phyloP scores from a whole-genome alignment of 2,888 invertebrate species.

The Pyrgus malvae region DNA sequence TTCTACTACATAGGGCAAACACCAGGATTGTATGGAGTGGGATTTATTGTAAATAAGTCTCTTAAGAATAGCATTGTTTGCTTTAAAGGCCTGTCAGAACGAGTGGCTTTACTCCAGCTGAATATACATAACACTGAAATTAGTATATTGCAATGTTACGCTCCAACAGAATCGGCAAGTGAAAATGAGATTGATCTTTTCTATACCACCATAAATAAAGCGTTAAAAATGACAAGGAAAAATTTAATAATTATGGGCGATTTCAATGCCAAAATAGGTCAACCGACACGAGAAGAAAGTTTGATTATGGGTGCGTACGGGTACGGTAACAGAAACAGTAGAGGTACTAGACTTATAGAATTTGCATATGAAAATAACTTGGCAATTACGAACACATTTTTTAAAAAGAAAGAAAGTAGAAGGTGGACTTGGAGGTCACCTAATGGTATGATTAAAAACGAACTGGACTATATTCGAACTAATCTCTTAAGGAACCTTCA shows the following conservation, averaged over 20 bases:
- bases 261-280: conserved; percentile 29
- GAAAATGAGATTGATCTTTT: neutral
- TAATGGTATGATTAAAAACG: conserved; percentile 18
- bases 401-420: conserved; percentile 23
- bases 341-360: conserved; percentile 28
- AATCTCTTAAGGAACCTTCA: conserved; percentile 1
- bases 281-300: conserved; percentile 7
- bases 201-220: neutral
- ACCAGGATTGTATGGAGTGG: neutral
- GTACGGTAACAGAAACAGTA: conserved; percentile 21
- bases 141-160: neutral
- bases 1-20: neutral
- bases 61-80: neutral
- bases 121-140: neutral
- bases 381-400: conserved; percentile 32
- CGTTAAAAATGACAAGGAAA: conserved; percentile 19
- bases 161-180: neutral
- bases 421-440: conserved; percentile 31
- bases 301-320: conserved; percentile 15
- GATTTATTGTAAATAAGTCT: neutral
- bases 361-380: conserved; percentile 33
- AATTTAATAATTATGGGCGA: conserved; percentile 13
- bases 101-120: neutral
- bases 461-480: conserved; percentile 29
- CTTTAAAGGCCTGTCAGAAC: neutral